Conservation (phyloP, 2,797 vertebrate species). For the Chelon labrosus region DNA sequence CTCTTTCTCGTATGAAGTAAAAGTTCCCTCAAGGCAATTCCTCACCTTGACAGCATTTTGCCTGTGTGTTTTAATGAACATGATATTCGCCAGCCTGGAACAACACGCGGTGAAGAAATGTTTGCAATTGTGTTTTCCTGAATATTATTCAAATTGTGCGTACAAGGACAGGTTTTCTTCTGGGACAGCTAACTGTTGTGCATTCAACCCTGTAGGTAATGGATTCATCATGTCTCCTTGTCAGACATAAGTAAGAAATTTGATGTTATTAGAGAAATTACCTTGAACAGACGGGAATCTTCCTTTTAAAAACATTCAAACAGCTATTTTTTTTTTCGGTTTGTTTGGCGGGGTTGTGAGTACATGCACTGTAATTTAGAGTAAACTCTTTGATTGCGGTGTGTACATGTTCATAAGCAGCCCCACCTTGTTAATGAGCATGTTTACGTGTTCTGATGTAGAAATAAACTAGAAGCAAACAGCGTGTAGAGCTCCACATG, state of each 20-base stretch:
- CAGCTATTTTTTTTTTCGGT: background rate
- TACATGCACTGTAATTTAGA: background rate
- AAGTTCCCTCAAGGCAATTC: constrained; percentile 20
- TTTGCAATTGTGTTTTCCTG: constrained; percentile 11
- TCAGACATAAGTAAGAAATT: background rate
- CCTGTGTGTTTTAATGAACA: background rate
- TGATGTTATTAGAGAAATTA: background rate
- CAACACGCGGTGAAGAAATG: background rate
- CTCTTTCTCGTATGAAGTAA: constrained; percentile 1
- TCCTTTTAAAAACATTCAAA: background rate
- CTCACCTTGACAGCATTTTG: constrained; percentile 34
- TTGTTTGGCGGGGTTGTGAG: background rate
- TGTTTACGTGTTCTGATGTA: constrained; percentile 34
- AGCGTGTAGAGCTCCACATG: background rate
- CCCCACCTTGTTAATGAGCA: constrained; percentile 39
- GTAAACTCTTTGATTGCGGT: constrained; percentile 54
- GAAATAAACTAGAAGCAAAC: constrained; percentile 33
- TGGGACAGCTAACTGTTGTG: background rate
- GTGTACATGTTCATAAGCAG: constrained; percentile 22
- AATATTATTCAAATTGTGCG: constrained; percentile 29
- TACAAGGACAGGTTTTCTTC: constrained; percentile 24
- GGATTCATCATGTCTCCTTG: constrained; percentile 21
- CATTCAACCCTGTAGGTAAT: constrained; percentile 16
- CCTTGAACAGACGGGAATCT: background rate
- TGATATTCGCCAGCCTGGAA: background rate